phyloP scores from a whole-genome alignment of 2,113 vertebrate species.

The Sigmodon hispidus region DNA sequence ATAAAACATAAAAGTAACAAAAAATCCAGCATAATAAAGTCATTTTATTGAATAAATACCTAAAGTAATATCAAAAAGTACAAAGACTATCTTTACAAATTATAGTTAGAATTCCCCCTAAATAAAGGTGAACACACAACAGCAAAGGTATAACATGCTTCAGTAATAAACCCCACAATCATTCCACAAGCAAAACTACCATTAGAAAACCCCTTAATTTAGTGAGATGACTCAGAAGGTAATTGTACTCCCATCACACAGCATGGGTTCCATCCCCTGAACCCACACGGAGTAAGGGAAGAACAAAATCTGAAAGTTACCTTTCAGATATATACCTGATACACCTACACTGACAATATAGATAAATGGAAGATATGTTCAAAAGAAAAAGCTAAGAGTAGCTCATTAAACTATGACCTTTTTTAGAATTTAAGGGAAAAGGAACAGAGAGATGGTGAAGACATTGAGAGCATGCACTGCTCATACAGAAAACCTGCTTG shows the following conservation, averaged over 20 bases:
- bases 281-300: background rate
- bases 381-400: background rate
- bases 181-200: conserved; percentile 34
- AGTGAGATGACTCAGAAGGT: background rate
- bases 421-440: background rate
- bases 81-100: background rate
- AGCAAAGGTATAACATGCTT: conserved; percentile 15
- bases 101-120: conserved; percentile 28
- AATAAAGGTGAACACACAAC: background rate
- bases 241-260: background rate
- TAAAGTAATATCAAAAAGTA: background rate
- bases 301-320: background rate
- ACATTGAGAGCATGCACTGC: background rate
- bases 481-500: background rate
- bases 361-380: background rate
- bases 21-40: conserved; percentile 33
- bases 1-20: conserved; percentile 37
- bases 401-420: background rate
- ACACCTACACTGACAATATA: background rate
- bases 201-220: conserved; percentile 2
- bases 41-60: background rate
- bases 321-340: too few species aligned
- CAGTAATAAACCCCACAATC: conserved; percentile 43
- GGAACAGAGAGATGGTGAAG: too few species aligned
- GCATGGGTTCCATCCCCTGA: background rate